Percentiles rank a stretch among this genome's conserved stretches.
Evolutionary conservation across 2,113 vertebrate species (phyloP).

Genomic region (Helogale parvula): DNA sequence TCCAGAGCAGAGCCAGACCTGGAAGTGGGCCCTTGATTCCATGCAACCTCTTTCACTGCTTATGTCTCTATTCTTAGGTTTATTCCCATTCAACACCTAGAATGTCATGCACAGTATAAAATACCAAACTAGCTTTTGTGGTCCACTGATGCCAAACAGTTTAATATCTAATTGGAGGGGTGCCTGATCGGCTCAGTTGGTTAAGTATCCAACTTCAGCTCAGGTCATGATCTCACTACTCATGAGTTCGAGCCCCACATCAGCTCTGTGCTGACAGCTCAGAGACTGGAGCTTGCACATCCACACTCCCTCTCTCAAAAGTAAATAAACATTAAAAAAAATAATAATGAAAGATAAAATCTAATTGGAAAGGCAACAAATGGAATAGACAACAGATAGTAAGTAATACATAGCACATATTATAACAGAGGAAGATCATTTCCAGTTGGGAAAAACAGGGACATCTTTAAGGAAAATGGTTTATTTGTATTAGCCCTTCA

Average conservation of each 20-base stretch:
- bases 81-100: background rate
- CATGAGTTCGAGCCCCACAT: no score
- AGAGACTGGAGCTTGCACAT: no score
- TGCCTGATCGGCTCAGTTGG: no score
- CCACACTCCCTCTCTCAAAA: no score
- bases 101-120: background rate
- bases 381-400: background rate
- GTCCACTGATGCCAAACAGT: background rate
- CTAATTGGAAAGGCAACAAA: background rate
- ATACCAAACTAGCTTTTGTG: background rate
- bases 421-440: background rate
- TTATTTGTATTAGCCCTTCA: background rate
- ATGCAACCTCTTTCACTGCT: background rate
- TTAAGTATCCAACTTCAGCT: no score
- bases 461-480: background rate
- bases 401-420: background rate
- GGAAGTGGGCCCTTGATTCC: background rate
- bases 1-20: background rate
- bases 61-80: background rate
- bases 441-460: background rate
- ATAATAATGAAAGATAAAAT: background rate
- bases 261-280: no score
- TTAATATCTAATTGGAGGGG: background rate
- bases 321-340: no score
- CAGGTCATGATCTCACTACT: no score